Evolutionary conservation across 2,797 vertebrate species (phyloP).

Genomic region (Tapera naevia): DNA sequence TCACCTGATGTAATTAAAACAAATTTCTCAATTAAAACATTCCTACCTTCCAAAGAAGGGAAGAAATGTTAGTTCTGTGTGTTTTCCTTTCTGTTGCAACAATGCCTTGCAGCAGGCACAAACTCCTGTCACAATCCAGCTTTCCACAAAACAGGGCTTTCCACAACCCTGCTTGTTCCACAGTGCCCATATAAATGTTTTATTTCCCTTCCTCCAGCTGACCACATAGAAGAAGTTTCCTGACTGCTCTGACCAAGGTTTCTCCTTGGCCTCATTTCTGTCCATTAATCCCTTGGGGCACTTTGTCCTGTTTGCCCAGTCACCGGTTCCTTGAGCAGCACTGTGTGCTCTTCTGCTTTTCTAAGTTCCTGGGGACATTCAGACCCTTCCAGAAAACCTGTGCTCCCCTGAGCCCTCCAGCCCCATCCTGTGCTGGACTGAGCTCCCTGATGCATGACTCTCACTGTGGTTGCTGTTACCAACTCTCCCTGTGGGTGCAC

Average conservation of each 20-base stretch:
- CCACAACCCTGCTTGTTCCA: not conserved
- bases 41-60: slow-evolving; percentile 71
- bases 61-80: slow-evolving; percentile 4
- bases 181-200: too few species aligned
- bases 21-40: slow-evolving; percentile 77
- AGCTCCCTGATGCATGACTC: not conserved
- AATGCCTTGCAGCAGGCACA: not conserved
- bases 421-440: not conserved
- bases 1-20: slow-evolving; percentile 79
- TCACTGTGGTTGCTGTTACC: not conserved
- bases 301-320: not conserved
- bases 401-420: not conserved
- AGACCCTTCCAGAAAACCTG: not conserved
- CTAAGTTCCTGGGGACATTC: not conserved
- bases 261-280: not conserved
- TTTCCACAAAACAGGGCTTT: not conserved
- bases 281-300: accelerated
- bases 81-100: not conserved
- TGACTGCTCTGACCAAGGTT: not conserved
- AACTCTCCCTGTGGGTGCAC: accelerated
- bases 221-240: not conserved
- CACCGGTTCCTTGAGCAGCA: accelerated
- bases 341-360: not conserved
- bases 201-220: not conserved
- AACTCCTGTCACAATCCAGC: not conserved